phyloP scores from a whole-genome alignment of 2,113 vertebrate genomes.

The Eidolon helvum region DNA sequence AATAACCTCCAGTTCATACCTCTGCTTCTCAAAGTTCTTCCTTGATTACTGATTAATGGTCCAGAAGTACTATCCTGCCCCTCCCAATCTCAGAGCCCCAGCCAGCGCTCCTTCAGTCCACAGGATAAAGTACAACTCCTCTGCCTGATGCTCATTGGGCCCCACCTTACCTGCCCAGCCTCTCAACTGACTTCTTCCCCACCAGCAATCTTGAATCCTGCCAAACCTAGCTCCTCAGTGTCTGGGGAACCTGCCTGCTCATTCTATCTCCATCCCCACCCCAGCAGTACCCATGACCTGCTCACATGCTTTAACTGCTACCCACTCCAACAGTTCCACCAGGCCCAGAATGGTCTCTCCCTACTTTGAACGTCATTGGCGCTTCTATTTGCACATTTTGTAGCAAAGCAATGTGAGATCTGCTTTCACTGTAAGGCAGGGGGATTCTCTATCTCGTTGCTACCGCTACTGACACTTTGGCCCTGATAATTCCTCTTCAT shows the following conservation, averaged over 20 bases:
- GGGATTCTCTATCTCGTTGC: neutral
- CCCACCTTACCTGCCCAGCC: neutral
- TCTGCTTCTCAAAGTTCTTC: neutral
- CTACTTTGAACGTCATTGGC: neutral
- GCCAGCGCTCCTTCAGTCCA: neutral
- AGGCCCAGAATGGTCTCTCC: neutral
- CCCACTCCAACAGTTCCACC: neutral
- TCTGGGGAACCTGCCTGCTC: neutral
- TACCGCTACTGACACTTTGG: neutral
- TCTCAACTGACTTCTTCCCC: neutral
- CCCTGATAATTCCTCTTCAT: neutral
- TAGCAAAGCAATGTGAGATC: neutral
- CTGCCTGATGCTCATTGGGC: neutral
- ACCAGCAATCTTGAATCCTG: neutral
- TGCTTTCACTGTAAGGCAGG: neutral
- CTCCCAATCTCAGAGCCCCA: neutral
- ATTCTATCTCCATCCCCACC: rapidly evolving
- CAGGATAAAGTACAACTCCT: conserved; percentile 41
- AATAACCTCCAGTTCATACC: neutral
- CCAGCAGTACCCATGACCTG: rapidly evolving
- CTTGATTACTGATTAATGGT: conserved; percentile 23
- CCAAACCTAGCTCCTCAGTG: neutral
- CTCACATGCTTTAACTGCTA: neutral
- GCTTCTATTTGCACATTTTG: neutral
- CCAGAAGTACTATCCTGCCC: neutral